Base-by-base conservation (phyloP, 2,888 invertebrate genomes). In the Ceramica pisi region DNA sequence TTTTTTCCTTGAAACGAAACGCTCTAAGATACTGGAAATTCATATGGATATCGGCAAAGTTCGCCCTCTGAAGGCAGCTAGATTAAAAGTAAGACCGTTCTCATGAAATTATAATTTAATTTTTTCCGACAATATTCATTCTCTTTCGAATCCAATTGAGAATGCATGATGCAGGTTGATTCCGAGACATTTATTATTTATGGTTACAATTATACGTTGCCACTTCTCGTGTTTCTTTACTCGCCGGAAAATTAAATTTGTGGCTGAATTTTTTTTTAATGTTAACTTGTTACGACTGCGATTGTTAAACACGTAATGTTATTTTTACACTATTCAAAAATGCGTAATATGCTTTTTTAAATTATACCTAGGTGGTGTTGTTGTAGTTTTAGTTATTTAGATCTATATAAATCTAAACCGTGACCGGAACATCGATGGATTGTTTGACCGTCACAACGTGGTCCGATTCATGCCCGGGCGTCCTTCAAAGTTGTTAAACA, bases 61-160 rank as follows among this genome's bases (percentile, higher is more conserved):
- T 90, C 74, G 76, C 88, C 76, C 77, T 78, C 78, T 76, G 71
- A 67, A 79, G 60, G 71, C 62, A 65, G 75, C 87, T 86, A 91
- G 92, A 94, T 93, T 94, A 94, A 92, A 94, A 92, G 88, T 89
- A 90, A 91, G 88, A 91, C 89, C 80, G 88, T 85, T 82, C 93
- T 94, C 94, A 94, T 94, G 94, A 95, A 94, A 95, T 94, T 94
- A 93, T 94, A 95, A 94, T 94, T 94, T 94, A 93, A 94, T 95
- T 94, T 94, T 90, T 88, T 86, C 62, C 82, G 68, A 83, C 87
- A 82, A 87, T 89, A 88, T 88, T 87, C 88, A 82, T 87, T 88
- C 83, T 82, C 77, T 83, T 86, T 80, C 81, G 82, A 85, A 88
- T 88, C 76, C 85, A 83, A 88, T 88, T 89, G 83, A 86, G 85